Base-by-base conservation (phyloP, 1,140 invertebrate genomes). In the Eupristina koningsbergeri region DNA sequence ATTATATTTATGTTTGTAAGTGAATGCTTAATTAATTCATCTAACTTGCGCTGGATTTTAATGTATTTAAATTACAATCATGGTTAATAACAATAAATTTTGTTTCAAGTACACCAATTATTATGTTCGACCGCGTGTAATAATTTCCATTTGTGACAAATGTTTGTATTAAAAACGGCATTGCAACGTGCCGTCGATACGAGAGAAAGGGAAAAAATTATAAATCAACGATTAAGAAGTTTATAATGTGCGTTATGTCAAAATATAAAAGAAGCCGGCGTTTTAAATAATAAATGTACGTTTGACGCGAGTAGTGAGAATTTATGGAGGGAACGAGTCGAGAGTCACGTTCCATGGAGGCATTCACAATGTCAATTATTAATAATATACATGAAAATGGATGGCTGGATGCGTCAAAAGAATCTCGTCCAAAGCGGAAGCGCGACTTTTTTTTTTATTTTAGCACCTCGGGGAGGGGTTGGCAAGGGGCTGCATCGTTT, bases 341-440 rank as follows among this genome's bases (percentile, higher is more conserved):
- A 67, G 1, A 17, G 15, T 15, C 63, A 67, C 22, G 39, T n/a
- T 41, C 19, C 9, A 22, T 36, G 26, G 41, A 31, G 11, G 39
- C 7, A 71, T 41, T 9, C 67, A 41, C 36, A 71, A 41, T 41
- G 36, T 41, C 36, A 71, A 71, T 71, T 71, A 41, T 19, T 11
- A 71, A 71, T 71, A 71, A 71, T 71, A 41, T 41, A 71, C 67
- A 26, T n/a, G 39, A 71, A 71, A 71, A 71, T 71, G 15, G 36
- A 41, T 41, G 36, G 0, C 36, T 19, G 15, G n/a, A 71, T 41
- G 17, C 11, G 41, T 26, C 29, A 9, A 71, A 71, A 41, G 26
- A 41, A 41, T 41, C 19, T n/a, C n/a, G 36, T 41, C 8, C 19
- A 41, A 17, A 9, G 26, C 8, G 36, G 36, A 8, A 31, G 41